These are phyloP conservation scores for Oxystoma pomonae DNA, from an alignment of 2,888 invertebrate species.

Conservation along the genomic window DNA sequence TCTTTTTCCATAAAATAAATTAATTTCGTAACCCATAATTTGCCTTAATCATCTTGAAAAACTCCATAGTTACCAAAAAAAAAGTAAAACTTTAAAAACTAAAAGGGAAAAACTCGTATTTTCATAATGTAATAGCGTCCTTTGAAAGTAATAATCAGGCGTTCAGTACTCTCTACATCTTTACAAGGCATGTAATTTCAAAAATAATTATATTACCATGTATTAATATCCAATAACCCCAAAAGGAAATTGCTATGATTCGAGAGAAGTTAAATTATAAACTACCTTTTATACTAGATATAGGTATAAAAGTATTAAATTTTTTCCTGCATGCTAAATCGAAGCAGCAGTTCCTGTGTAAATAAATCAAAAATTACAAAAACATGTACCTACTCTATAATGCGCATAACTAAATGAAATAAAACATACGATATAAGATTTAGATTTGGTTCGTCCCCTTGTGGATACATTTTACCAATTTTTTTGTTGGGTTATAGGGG, in stretches of 20 bases:
- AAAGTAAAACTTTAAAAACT: not conserved
- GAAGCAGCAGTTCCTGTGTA: too few species aligned
- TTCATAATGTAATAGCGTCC: not conserved
- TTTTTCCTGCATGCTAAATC: too few species aligned
- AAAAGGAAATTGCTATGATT: conserved; percentile 18
- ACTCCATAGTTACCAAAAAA: not conserved
- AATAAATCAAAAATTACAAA: too few species aligned
- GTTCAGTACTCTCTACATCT: not conserved
- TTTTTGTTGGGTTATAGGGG: too few species aligned
- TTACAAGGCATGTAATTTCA: conserved; percentile 16
- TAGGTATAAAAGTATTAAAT: too few species aligned
- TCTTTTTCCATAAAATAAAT: not conserved
- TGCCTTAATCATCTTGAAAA: too few species aligned
- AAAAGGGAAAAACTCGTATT: not conserved
- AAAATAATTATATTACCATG: conserved; percentile 19
- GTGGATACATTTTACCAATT: too few species aligned
- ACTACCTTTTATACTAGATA: too few species aligned
- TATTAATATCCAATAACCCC: conserved; percentile 23
- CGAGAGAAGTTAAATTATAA: conserved; percentile 17
- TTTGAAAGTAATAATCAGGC: not conserved
- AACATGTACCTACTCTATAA: too few species aligned
- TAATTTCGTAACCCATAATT: not conserved
- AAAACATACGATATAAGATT: too few species aligned
- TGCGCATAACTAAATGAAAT: too few species aligned
- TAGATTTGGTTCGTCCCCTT: too few species aligned